phyloP scores from a whole-genome alignment of 2,113 vertebrate genomes.

The Grantiella picta region DNA sequence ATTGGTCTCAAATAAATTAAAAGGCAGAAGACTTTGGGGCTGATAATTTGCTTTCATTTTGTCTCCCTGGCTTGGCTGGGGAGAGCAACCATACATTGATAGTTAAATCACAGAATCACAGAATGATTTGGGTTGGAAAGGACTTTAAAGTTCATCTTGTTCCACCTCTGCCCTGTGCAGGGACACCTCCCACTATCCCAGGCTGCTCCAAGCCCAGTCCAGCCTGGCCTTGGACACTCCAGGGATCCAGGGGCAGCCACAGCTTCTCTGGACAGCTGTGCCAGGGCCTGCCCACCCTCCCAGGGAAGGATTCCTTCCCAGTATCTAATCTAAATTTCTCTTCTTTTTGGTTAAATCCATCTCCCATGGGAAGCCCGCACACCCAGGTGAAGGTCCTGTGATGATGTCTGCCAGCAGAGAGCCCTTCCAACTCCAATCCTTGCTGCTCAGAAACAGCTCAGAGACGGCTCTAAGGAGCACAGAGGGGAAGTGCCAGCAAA shows the following conservation, averaged over 20 bases:
- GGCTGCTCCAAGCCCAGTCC: fast-evolving
- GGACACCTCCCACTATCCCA: neutral
- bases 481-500: neutral
- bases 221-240: neutral
- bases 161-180: neutral
- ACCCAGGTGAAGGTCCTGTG: neutral
- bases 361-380: neutral
- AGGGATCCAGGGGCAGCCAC: neutral
- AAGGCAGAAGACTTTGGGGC: neutral
- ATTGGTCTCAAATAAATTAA: constrained; percentile 49
- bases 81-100: neutral
- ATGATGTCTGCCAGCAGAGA: neutral
- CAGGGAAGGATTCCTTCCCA: neutral
- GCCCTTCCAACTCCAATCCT: neutral
- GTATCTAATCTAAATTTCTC: neutral
- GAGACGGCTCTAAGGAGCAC: neutral
- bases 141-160: fast-evolving
- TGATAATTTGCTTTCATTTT: neutral
- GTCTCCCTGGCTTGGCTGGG: neutral
- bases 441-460: neutral
- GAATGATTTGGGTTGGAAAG: neutral
- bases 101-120: neutral
- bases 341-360: neutral
- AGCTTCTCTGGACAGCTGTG: neutral
- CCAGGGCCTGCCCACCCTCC: neutral